Evolutionary conservation across 1,140 invertebrate genomes (phyloP).

Genomic region (Macrocentrus cingulum): DNA sequence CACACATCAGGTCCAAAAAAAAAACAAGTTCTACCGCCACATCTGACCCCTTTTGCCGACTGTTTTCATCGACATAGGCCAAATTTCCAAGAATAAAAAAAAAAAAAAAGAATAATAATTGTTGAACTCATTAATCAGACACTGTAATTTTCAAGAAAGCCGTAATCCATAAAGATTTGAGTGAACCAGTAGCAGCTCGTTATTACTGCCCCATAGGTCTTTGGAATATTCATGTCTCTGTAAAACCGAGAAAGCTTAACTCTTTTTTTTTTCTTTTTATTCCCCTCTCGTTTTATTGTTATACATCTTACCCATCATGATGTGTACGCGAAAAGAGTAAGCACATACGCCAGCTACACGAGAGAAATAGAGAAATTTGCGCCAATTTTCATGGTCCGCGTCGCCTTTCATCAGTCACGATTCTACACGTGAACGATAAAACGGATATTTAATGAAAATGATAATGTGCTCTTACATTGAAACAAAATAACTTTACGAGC

Average conservation of each 20-base stretch:
- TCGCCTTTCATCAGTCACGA: conserved; percentile 33
- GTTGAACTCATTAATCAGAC: no score
- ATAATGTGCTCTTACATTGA: conserved; percentile 26
- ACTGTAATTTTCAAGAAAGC: no score
- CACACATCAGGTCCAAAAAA: not conserved
- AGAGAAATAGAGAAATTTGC: conserved; percentile 32
- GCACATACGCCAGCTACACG: no score
- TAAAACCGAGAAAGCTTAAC: conserved; percentile 24
- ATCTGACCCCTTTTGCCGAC: no score
- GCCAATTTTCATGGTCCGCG: conserved; percentile 47
- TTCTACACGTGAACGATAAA: conserved; percentile 6
- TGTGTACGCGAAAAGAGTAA: conserved; percentile 15
- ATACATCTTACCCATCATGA: not conserved
- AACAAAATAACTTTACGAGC: conserved; percentile 2
- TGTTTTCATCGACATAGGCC: no score
- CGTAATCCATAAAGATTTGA: no score
- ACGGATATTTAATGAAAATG: conserved; percentile 26
- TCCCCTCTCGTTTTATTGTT: no score
- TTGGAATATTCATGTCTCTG: conserved; percentile 1
- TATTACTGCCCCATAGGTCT: not conserved
- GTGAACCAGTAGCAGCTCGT: no score
- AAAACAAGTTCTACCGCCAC: no score
- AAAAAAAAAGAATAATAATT: no score
- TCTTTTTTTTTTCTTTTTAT: conserved; percentile 10
- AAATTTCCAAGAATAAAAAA: no score